These are phyloP conservation scores for Eudemis profundana DNA, from an alignment of 2,888 invertebrate species.

Conservation along the genomic window DNA sequence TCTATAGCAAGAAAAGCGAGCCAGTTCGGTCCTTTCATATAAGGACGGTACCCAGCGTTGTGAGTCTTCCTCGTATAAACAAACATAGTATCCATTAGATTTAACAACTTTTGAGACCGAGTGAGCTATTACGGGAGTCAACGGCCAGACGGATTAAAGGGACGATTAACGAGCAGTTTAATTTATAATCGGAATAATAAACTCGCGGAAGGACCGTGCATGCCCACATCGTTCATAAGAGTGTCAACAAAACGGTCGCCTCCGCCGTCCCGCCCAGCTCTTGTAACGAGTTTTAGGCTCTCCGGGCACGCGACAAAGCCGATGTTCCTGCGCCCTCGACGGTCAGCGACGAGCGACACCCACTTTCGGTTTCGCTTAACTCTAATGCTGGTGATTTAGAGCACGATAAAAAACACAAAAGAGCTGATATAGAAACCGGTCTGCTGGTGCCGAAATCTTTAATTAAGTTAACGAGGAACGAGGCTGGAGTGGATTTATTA, in stretches of 20 bases:
- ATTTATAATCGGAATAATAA: slow-evolving; percentile 83
- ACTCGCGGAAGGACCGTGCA: slow-evolving; percentile 69
- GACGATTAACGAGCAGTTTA: slow-evolving; percentile 80
- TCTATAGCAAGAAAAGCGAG: slow-evolving; percentile 16
- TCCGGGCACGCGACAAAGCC: slow-evolving; percentile 52
- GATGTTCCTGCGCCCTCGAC: slow-evolving; percentile 58
- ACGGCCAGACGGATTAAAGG: slow-evolving; percentile 83
- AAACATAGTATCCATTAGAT: slow-evolving; percentile 61
- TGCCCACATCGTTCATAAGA: slow-evolving; percentile 63
- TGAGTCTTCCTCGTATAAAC: slow-evolving; percentile 62
- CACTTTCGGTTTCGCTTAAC: slow-evolving; percentile 85
- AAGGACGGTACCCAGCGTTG: slow-evolving; percentile 49
- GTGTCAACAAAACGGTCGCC: slow-evolving; percentile 66
- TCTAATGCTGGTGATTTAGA: slow-evolving; percentile 66
- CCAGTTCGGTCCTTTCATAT: slow-evolving; percentile 17
- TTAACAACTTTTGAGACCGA: slow-evolving; percentile 63
- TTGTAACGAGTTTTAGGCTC: slow-evolving; percentile 48
- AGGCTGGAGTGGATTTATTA: slow-evolving; percentile 57
- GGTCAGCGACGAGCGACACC: slow-evolving; percentile 62
- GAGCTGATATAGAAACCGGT: slow-evolving; percentile 68
- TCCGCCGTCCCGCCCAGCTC: slow-evolving; percentile 40
- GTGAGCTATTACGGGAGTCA: slow-evolving; percentile 67
- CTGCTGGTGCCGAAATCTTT: slow-evolving; percentile 65
- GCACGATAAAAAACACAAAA: slow-evolving; percentile 65
- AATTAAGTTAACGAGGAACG: slow-evolving; percentile 79